phyloP scores from a whole-genome alignment of 2,797 vertebrate species.

The Simalia tracyae region DNA sequence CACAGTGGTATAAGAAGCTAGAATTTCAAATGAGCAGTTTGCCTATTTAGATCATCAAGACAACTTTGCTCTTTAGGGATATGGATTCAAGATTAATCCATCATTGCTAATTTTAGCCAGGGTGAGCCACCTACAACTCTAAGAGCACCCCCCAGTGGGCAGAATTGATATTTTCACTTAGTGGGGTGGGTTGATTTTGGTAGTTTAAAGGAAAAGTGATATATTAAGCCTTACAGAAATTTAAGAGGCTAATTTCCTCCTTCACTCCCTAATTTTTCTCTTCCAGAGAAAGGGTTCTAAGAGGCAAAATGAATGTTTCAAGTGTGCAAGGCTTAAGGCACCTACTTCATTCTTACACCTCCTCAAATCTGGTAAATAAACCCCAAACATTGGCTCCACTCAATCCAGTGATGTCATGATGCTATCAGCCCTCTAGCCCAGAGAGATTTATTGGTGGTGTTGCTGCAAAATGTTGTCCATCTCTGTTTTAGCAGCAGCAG shows the following conservation, averaged over 20 bases:
- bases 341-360: background rate
- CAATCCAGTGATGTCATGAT: background rate
- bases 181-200: background rate
- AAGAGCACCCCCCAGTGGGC: background rate
- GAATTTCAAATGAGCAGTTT: background rate
- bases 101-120: background rate
- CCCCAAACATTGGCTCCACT: background rate
- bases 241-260: background rate
- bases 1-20: background rate
- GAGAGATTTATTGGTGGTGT: background rate
- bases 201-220: background rate
- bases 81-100: background rate
- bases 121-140: background rate
- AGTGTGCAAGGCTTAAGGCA: background rate
- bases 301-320: background rate
- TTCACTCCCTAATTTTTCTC: background rate
- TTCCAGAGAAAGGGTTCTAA: background rate
- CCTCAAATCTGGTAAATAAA: no score
- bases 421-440: background rate
- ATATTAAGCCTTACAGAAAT: background rate
- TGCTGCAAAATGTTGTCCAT: background rate
- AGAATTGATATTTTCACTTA: background rate
- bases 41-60: background rate
- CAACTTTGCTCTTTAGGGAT: accelerated
- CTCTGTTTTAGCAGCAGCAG: background rate